Evolutionary conservation across 2,797 vertebrate species (phyloP).

Genomic region (Gallinago stenura): DNA sequence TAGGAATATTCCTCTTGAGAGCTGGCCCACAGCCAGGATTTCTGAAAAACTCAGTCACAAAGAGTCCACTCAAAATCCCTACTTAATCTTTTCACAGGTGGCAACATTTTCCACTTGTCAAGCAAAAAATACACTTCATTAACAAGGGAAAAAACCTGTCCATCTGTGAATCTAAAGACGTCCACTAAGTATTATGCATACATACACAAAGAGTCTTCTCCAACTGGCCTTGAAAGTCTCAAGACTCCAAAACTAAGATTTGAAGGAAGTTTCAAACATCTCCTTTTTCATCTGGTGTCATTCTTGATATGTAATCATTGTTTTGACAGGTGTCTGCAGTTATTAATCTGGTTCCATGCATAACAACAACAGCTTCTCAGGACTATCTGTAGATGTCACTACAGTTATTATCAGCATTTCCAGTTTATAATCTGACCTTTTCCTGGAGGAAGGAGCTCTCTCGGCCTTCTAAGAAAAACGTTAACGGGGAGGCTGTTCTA

Average conservation of each 20-base stretch:
- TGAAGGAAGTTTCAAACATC: slow-evolving; percentile 37
- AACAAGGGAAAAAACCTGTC: not conserved
- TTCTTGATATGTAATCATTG: not conserved
- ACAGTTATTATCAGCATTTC: slow-evolving; percentile 4
- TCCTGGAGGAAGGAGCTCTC: not conserved
- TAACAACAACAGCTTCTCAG: slow-evolving; percentile 1
- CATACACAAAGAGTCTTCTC: not conserved
- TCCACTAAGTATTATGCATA: not conserved
- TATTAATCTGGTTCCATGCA: slow-evolving; percentile 1
- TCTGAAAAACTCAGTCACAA: not conserved
- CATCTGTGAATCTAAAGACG: not conserved
- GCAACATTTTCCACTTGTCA: slow-evolving; percentile 25
- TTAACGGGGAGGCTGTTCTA: not conserved
- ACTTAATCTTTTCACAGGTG: slow-evolving; percentile 30
- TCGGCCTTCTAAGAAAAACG: not conserved
- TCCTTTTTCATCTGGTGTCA: slow-evolving; percentile 9
- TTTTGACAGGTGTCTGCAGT: slow-evolving; percentile 35
- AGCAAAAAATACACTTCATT: slow-evolving; percentile 2
- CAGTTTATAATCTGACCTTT: not conserved
- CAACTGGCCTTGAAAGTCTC: slow-evolving; percentile 16
- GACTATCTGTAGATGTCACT: not conserved
- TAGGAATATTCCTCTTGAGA: slow-evolving; percentile 54
- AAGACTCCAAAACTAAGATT: not conserved
- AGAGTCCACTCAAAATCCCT: slow-evolving; percentile 6
- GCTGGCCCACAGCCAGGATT: slow-evolving; percentile 8